These are phyloP conservation scores for Lycia hirtaria DNA, from an alignment of 2,888 invertebrate species.

Conservation along the genomic window DNA sequence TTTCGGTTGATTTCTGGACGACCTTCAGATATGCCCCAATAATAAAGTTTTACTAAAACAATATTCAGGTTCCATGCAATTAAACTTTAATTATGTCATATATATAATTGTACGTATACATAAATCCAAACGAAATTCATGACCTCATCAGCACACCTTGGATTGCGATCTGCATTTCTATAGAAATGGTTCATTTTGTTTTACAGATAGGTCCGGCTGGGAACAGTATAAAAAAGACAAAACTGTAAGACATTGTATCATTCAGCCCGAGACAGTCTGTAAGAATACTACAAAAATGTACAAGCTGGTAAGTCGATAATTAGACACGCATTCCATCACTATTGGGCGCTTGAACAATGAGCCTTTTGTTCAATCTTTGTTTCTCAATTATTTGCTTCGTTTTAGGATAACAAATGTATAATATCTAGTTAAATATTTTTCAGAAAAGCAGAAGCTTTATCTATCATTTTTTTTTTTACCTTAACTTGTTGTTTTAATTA, in stretches of 20 bases:
- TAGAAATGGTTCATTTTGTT: slow-evolving; percentile 11
- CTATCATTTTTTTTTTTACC: too few relatives aligned
- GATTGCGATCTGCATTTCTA: slow-evolving; percentile 13
- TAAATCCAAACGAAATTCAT: slow-evolving; percentile 13
- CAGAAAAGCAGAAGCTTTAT: too few relatives aligned
- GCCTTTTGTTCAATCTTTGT: neutral
- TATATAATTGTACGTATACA: neutral
- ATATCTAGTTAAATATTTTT: neutral
- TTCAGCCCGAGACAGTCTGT: slow-evolving; percentile 36
- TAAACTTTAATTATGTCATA: slow-evolving; percentile 17
- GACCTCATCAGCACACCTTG: slow-evolving; percentile 8
- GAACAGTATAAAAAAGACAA: slow-evolving; percentile 22
- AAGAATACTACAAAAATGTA: slow-evolving; percentile 47
- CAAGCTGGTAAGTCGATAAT: slow-evolving; percentile 49
- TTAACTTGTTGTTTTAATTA: too few relatives aligned
- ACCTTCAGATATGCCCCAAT: neutral
- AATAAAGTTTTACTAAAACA: neutral
- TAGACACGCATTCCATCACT: slow-evolving; percentile 9
- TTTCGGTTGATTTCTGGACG: slow-evolving; percentile 1
- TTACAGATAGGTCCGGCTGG: slow-evolving; percentile 21
- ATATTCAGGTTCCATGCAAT: slow-evolving; percentile 6
- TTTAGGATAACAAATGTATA: neutral
- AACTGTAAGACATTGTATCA: slow-evolving; percentile 22
- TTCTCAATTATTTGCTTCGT: neutral
- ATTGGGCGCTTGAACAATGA: slow-evolving; percentile 1